Evolutionary conservation across 2,888 invertebrate genomes (phyloP), one percentile per base, ranked within the genome.

Genomic region (Ichneumoninae sp.): DNA sequence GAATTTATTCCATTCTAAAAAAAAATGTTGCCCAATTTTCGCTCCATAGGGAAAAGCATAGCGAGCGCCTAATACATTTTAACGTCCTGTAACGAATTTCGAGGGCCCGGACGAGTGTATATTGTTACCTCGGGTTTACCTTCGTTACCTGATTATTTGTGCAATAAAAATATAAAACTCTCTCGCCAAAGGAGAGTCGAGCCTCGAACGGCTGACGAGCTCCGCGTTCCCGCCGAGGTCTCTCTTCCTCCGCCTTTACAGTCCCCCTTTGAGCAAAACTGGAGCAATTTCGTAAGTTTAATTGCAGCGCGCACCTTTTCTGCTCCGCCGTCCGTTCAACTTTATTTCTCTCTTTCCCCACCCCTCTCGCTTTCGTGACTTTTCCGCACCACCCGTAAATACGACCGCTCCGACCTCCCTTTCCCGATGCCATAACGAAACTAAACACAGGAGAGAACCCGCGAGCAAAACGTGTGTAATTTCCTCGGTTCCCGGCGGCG

Each of bases 161-260:
- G 88, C 83, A 81, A 86, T 91, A 90, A 90, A 90, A 89, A 88
- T 83, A 88, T 88, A 89, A 89, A 89, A 88, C 81, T 74, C 85
- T 8, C 47, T 44, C 47, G 52, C 8, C 8, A 33, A 66, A 47
- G 13, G 16, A 26, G 36, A 10, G 22, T 26, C 40, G 68, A 68
- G 78, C 68, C 44, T 26, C 52, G 40, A 52, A 36, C 47, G 30
- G 26, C 47, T 0, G 47, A 36, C 44, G 50, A 66, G 66, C 19
- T 26, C 60, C 60, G 47, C 40, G n/a, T 71, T 33, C 8, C 36
- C 78, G 50, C 66, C 36, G 71, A 57, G 57, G 10, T 13, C 8
- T 70, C 50, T 60, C 66, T 19, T 30, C 13, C 30, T 13, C 52
- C 50, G 50, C 36, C 71, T 87, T 88, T 85, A 86, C 71, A 65